Evolutionary conservation across 64 coral and sea anemone genomes (phyloP).

Genomic region (Stylophora pistillata): DNA sequence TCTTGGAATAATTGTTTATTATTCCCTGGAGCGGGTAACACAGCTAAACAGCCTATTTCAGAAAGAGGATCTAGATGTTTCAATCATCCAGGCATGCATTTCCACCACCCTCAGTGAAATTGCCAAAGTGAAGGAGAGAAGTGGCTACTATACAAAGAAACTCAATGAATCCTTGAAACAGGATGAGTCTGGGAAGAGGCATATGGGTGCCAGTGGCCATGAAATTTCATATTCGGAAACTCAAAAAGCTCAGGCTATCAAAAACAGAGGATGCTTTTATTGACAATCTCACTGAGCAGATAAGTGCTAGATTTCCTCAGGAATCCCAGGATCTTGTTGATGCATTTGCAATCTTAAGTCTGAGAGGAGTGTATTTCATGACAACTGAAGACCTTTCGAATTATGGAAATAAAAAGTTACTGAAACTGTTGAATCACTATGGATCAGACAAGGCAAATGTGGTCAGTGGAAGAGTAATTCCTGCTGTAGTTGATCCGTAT

Average conservation of each 20-base stretch:
- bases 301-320: constrained; percentile 21
- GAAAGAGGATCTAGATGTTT: constrained; percentile 27
- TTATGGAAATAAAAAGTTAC: not conserved
- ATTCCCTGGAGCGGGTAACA: too few relatives aligned
- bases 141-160: too few relatives aligned
- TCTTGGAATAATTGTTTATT: too few relatives aligned
- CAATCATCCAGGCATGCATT: too few relatives aligned
- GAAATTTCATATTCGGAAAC: too few relatives aligned
- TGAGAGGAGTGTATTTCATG: not conserved
- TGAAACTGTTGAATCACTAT: too few relatives aligned
- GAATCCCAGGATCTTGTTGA: constrained; percentile 13
- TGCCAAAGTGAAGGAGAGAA: not conserved
- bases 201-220: too few relatives aligned
- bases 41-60: constrained; percentile 16
- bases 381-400: constrained; percentile 6
- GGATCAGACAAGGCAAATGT: too few relatives aligned
- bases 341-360: constrained; percentile 26
- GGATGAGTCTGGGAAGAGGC: too few relatives aligned
- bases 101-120: constrained; percentile 19
- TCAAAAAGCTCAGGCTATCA: not conserved
- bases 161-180: too few relatives aligned
- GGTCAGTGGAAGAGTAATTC: constrained; percentile 20
- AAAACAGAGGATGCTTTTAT: not conserved
- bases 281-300: not conserved
- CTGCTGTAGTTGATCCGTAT: not conserved